Evolutionary conservation across 2,113 vertebrate genomes (phyloP).

Genomic region (Pomatostomus ruficeps): DNA sequence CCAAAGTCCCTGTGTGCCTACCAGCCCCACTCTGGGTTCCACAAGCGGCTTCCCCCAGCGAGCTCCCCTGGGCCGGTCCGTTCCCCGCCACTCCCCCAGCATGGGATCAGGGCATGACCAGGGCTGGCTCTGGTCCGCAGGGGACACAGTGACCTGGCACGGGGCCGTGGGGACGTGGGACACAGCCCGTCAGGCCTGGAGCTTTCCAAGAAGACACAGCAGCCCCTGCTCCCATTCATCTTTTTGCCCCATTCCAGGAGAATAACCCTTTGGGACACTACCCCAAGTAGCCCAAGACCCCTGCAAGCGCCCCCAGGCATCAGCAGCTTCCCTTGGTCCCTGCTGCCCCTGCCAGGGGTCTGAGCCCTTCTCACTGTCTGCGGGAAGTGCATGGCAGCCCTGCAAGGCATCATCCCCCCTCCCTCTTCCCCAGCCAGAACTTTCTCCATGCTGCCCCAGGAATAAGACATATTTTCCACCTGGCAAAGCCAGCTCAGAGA

Average conservation of each 20-base stretch:
- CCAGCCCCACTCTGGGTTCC: neutral
- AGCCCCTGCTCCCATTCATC: too few species aligned
- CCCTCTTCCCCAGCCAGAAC: neutral
- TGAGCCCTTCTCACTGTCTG: neutral
- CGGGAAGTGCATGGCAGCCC: neutral
- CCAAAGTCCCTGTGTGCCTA: neutral
- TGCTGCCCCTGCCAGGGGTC: neutral
- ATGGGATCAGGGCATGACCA: rapidly evolving
- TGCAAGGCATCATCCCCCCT: rapidly evolving
- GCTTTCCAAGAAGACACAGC: neutral
- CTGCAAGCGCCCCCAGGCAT: neutral
- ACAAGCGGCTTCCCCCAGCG: neutral
- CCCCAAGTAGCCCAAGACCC: neutral
- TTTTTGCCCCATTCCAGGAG: neutral
- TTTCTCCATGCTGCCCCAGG: neutral
- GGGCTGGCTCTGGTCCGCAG: neutral
- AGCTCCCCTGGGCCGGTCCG: rapidly evolving
- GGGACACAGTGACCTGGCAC: neutral
- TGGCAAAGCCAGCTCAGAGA: neutral
- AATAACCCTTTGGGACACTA: neutral
- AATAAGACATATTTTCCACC: neutral
- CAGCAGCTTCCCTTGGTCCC: neutral
- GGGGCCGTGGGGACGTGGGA: rapidly evolving
- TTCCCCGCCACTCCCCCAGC: rapidly evolving
- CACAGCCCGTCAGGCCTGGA: neutral